Conservation (phyloP, 2,113 vertebrate genomes). For the Ochotona princeps region DNA sequence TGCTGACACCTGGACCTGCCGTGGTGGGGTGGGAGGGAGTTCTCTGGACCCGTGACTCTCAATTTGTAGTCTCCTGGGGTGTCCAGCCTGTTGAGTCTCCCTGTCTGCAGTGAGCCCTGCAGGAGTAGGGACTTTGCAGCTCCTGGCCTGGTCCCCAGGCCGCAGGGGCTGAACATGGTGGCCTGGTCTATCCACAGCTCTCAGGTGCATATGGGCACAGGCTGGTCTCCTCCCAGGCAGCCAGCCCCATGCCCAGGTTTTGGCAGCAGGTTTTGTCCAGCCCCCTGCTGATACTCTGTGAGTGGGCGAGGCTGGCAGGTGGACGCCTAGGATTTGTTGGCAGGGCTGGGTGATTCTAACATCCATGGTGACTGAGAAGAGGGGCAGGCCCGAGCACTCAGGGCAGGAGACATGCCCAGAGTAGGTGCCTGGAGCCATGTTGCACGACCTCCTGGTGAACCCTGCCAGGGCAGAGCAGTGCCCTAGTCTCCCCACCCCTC, state of each 20-base stretch:
- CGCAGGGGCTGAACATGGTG: too few species aligned
- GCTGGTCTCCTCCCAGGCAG: too few species aligned
- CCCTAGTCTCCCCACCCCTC: too few species aligned
- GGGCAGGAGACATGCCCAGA: neutral
- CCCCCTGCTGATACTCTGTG: rapidly evolving
- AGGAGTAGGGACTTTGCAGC: too few species aligned
- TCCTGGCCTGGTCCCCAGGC: too few species aligned
- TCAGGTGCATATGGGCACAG: neutral
- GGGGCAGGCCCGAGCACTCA: too few species aligned
- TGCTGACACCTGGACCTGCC: too few species aligned
- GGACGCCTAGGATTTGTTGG: neutral
- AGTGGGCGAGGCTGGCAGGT: rapidly evolving
- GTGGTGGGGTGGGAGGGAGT: neutral
- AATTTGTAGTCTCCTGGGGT: neutral
- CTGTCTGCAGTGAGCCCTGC: too few species aligned
- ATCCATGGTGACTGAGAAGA: neutral
- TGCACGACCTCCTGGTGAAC: neutral
- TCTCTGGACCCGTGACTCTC: neutral
- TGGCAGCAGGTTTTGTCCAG: neutral
- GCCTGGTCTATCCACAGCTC: rapidly evolving
- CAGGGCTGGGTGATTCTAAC: rapidly evolving
- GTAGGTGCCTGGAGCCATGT: neutral
- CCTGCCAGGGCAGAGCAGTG: neutral
- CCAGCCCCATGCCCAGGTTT: neutral
- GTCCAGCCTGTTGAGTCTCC: neutral